Evolutionary conservation across 2,113 vertebrate species (phyloP), one percentile per base, ranked within the genome.

Genomic region (Pterocles orientalis): DNA sequence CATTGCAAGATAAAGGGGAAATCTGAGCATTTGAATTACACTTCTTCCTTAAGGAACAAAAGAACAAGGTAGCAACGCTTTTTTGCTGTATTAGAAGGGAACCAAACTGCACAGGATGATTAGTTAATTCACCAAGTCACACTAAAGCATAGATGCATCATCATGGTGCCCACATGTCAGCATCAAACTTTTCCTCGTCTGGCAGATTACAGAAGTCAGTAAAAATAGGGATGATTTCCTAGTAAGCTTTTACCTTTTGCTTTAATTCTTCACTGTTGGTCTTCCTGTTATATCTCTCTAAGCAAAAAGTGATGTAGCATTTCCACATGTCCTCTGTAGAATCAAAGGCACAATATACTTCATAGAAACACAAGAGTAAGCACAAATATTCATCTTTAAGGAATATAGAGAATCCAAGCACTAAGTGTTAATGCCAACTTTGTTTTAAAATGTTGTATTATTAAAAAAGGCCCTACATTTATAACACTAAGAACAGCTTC

Each of bases 271-370:
- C 76, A 85, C 98, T 98, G 33, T 98, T 99, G 29, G 99, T 99
- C 95, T 99, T 99, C 97, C 99, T 99, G 85, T 98, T 98, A 58
- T 97, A 98, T 77, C 99, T 98, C 88, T 99, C 99, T 86, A 98
- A 90, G 82, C 99, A 99, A 97, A 99, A 99, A 16, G 87, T 96
- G 57, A 98, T 93, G n/a, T 99, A 99, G 95, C 97, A 98, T 24
- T 98, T 98, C 99, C 99, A 99, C 99, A 99, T 99, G 81, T 97
- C 95, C 97, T 98, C 99, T 99, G 86, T 4, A 96, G 90, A 60
- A 88, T 82, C 68, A 97, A 94, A 95, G 62, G 48, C 48, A 94
- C 19, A 89, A 6, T 15, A 57, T 76, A 87, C 54, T 80, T 86
- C 1, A 81, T 4, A 69, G 13, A 82, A 64, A 16, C 76, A 82